Percentiles rank a stretch among this genome's conserved stretches.
Conservation (phyloP, 37 sponge, comb jelly and placozoan genomes). For the Cliona cf. orientalis region DNA sequence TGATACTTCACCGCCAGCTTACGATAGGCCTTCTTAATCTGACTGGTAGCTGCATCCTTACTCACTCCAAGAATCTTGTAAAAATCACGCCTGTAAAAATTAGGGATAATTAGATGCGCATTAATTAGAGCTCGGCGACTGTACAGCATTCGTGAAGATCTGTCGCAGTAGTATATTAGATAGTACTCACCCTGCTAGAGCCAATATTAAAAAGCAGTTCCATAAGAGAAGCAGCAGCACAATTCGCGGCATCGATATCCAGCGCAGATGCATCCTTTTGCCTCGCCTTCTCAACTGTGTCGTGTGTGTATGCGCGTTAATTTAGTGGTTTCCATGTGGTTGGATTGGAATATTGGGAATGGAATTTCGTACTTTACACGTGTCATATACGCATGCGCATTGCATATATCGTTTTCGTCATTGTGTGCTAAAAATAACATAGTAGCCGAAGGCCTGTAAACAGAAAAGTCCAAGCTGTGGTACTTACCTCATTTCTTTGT, state of each 20-base stretch:
- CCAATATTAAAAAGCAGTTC: constrained; percentile 13
- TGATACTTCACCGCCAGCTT: constrained; percentile 94
- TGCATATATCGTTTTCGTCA: too few species aligned
- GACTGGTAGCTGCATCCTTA: constrained; percentile 76
- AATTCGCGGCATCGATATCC: background rate
- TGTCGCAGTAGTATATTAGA: background rate
- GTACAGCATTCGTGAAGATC: background rate
- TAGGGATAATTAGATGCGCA: constrained; percentile 1
- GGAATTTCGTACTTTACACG: too few species aligned
- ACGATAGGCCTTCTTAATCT: constrained; percentile 98
- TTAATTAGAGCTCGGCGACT: background rate
- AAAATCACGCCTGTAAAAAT: constrained; percentile 85
- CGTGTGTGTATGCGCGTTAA: too few species aligned
- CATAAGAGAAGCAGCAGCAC: constrained; percentile 13
- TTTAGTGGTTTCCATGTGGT: too few species aligned
- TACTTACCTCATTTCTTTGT: too few species aligned
- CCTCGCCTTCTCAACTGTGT: too few species aligned
- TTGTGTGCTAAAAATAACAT: too few species aligned
- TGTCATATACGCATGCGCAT: too few species aligned
- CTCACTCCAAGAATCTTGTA: constrained; percentile 95
- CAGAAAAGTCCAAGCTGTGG: too few species aligned
- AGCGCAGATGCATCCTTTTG: background rate
- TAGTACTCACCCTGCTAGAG: constrained; percentile 32
- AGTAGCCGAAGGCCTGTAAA: too few species aligned
- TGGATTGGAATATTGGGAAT: too few species aligned